Percentiles rank a stretch among this genome's conserved stretches.
Conservation (phyloP, 2,113 vertebrate genomes). For the Paracanthobrama guichenoti region DNA sequence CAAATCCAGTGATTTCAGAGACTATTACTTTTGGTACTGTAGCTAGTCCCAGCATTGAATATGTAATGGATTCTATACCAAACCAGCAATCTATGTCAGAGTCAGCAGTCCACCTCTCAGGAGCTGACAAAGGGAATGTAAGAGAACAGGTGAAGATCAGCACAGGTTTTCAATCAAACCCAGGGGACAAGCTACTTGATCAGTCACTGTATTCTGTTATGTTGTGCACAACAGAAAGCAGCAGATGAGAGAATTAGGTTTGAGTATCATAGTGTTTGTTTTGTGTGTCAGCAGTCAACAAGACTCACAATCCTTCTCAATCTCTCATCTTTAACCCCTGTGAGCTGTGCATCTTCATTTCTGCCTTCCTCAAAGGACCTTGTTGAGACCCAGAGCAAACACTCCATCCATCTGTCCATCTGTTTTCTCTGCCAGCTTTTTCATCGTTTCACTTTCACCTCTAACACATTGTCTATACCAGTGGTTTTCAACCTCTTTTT, state of each 20-base stretch:
- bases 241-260: not conserved
- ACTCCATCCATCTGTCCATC: conserved; percentile 28
- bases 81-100: not conserved
- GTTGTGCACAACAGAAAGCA: not conserved
- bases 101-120: not conserved
- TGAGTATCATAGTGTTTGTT: conserved; percentile 13
- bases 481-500: no score
- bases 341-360: not conserved
- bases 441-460: not conserved
- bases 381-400: not conserved
- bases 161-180: not conserved
- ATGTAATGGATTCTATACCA: not conserved
- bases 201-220: not conserved
- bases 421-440: conserved; percentile 22
- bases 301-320: not conserved
- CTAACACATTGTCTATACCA: not conserved
- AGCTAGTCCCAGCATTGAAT: no score
- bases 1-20: not conserved
- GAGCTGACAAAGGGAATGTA: conserved; percentile 14
- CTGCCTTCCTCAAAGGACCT: not conserved
- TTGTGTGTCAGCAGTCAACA: not conserved
- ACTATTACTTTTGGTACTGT: not conserved
- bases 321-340: conserved; percentile 19
- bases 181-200: not conserved
- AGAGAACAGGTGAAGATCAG: not conserved